Base-by-base conservation (phyloP, 1,140 invertebrate species). In the Drosophila pandora region DNA sequence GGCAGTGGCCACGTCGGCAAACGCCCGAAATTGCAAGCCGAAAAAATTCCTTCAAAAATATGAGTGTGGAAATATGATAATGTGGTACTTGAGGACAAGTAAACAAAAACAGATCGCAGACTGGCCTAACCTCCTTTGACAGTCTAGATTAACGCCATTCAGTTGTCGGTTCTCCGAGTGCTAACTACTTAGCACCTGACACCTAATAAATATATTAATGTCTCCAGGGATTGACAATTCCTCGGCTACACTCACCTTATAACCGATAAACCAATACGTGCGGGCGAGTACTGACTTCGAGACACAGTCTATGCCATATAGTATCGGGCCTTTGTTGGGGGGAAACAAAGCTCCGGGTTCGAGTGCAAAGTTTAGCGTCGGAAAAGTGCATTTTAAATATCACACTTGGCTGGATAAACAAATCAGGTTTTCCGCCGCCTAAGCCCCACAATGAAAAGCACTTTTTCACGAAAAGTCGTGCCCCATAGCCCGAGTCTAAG, bases 341-440 rank as follows among this genome's bases (percentile, higher is more conserved):
- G 30, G 21, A 43, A n/a, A 69, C 65, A 69, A 69, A 69, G 63
- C 63, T 49, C 32, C 39, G 41, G 23, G 41, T 49, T 49, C 37
- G 47, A 56, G 79, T 82, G 59, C 79, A 83, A 83, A 82, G 79
- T 79, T 83, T 58, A 83, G 43, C 37, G 48, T 22, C 25, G 54
- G 22, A 39, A 65, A 17, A 30, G 41, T 32, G 28, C 49, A 30
- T 13, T 49, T 23, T n/a, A 47, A 52, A 83, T 82, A 17, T 83
- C 75, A 47, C 79, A 83, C 80, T 67, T 41, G 2, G 50, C 5
- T 65, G 79, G 54, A 59, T 57, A 76, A 62, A 49, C 41, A 83
- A 63, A 50, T 69, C 41, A 49, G 53, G 71, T 63, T 79, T 37
- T 43, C 25, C 52, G 21, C 28, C 7, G 30, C 5, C 23, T 43